These are phyloP conservation scores for Scatophagus argus DNA, from an alignment of 2,113 vertebrate species.

Conservation along the genomic window DNA sequence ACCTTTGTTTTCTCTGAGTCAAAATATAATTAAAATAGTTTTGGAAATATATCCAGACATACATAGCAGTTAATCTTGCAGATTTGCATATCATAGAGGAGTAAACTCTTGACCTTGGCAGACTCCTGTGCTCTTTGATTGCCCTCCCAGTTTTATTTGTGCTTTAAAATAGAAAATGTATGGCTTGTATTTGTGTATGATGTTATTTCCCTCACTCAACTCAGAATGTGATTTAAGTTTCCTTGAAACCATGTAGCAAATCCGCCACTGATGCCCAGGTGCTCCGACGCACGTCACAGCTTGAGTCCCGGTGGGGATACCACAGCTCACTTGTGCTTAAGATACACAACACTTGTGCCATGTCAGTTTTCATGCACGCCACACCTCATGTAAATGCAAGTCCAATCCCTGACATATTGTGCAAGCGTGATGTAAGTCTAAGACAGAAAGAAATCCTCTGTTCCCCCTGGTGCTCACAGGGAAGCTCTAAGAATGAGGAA, in stretches of 20 bases:
- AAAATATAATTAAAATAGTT: too few species aligned
- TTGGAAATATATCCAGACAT: too few species aligned
- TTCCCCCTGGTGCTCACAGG: slow-evolving; percentile 49
- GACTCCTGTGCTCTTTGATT: too few species aligned
- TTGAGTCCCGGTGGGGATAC: slow-evolving; percentile 24
- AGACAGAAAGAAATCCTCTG: slow-evolving; percentile 59
- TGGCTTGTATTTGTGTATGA: background rate
- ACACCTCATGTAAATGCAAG: slow-evolving; percentile 40
- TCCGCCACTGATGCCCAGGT: slow-evolving; percentile 24
- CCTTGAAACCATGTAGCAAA: slow-evolving; percentile 25
- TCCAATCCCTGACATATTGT: slow-evolving; percentile 62
- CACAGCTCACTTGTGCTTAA: slow-evolving; percentile 23
- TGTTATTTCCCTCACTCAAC: background rate
- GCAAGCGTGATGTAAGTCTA: slow-evolving; percentile 71
- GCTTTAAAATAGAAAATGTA: background rate
- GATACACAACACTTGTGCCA: slow-evolving; percentile 35
- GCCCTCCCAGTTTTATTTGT: background rate
- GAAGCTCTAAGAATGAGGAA: slow-evolving; percentile 32
- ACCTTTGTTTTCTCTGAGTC: too few species aligned
- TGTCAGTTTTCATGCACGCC: slow-evolving; percentile 44
- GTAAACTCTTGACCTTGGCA: too few species aligned
- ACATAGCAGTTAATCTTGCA: too few species aligned
- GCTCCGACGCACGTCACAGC: slow-evolving; percentile 6
- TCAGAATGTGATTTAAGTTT: slow-evolving; percentile 6
- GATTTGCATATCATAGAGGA: too few species aligned